Evolutionary conservation across 53 echinoderm and acorn worm genomes (phyloP).

Genomic region (Holothuria leucospilota): DNA sequence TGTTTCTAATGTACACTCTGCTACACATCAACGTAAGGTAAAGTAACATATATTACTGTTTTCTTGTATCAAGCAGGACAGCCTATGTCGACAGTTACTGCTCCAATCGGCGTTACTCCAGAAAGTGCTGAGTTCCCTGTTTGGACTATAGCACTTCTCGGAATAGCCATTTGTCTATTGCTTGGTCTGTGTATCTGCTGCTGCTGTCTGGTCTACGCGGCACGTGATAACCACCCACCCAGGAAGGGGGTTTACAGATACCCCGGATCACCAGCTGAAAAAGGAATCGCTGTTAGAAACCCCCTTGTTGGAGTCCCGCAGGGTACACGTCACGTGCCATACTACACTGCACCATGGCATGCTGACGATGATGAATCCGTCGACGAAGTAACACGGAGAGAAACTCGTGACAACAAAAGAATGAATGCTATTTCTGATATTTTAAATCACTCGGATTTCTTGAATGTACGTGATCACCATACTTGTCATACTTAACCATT

Average conservation of each 20-base stretch:
- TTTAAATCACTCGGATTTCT: conserved; percentile 13
- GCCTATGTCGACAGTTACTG: neutral
- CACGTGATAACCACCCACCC: no score
- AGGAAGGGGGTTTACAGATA: neutral
- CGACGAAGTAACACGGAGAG: neutral
- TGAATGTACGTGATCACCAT: neutral
- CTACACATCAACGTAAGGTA: no score
- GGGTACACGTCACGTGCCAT: neutral
- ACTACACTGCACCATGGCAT: neutral
- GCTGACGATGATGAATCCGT: neutral
- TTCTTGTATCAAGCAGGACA: neutral
- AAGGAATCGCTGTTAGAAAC: neutral
- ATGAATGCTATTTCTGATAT: conserved; percentile 8
- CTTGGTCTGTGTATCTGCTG: neutral
- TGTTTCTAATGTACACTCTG: no score
- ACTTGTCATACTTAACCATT: no score
- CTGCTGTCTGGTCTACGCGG: neutral
- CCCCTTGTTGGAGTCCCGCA: neutral
- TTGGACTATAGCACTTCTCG: neutral
- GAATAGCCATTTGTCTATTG: neutral
- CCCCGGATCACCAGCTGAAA: neutral
- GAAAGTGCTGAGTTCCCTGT: neutral
- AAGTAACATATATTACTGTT: no score
- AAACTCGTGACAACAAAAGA: neutral
- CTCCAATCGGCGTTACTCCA: neutral